Conservation (phyloP, 2,888 invertebrate genomes). For the Trichogramma dendrolimi region DNA sequence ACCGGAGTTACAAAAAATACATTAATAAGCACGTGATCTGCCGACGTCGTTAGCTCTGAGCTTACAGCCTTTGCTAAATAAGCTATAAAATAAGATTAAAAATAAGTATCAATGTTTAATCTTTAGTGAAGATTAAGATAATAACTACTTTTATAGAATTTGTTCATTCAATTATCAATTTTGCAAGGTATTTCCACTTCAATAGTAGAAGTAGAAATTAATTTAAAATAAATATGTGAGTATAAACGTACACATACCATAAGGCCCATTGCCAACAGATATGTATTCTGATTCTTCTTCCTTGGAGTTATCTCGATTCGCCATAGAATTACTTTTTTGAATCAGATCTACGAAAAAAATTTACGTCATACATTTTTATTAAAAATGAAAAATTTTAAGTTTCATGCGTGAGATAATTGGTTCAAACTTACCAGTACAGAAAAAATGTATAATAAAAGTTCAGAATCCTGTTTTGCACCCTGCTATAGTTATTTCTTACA, state of each 20-base stretch:
- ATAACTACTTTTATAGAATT: neutral
- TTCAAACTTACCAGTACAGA: conserved; percentile 25
- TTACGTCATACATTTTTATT: neutral
- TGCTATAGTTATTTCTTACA: neutral
- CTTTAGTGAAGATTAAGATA: conserved; percentile 1
- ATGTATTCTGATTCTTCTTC: conserved; percentile 50
- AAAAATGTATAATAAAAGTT: neutral
- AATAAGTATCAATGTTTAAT: conserved; percentile 9
- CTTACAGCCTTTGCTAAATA: conserved; percentile 43
- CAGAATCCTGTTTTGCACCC: neutral
- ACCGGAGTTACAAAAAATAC: conserved; percentile 57
- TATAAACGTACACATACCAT: conserved; percentile 35
- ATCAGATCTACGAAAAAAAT: conserved; percentile 45
- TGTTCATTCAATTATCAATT: neutral
- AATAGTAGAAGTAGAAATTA: neutral
- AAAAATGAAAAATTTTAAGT: neutral
- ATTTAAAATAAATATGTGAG: neutral
- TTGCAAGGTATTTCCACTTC: neutral
- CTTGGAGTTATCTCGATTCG: conserved; percentile 47
- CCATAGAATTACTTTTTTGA: conserved; percentile 50
- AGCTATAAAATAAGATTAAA: conserved; percentile 36
- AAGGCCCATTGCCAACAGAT: conserved; percentile 49
- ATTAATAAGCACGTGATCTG: conserved; percentile 52
- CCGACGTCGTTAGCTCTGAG: conserved; percentile 33
- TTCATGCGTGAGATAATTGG: neutral